Evolutionary conservation across 2,797 vertebrate species (phyloP), one percentile per base, ranked within the genome.

Genomic region (Balearica regulorum): DNA sequence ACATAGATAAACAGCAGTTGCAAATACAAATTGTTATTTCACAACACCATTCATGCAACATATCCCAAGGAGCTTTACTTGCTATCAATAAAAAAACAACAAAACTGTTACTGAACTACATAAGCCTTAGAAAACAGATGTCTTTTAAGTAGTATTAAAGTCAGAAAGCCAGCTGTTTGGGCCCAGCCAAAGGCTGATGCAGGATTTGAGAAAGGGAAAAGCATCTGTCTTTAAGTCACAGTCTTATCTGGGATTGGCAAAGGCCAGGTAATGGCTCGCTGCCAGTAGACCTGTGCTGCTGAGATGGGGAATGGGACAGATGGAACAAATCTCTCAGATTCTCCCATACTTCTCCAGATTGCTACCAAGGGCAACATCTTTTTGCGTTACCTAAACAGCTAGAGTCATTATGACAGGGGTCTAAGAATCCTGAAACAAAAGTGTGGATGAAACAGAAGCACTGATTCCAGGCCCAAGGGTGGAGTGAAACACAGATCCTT

Each of bases 61-160:
- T 54, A n/a, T 92, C 87, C 83, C 87, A 71, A 66, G 58, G 37
- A 84, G 48, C 46, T 95, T 88, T 87, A 33, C 16, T 79, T 65
- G 39, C 21, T 90, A 61, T 65, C 55, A 91, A 83, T 84, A 93
- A 69, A 87, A 71, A 20, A 0, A 21, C 19, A 88, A 77, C 60
- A 94, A 94, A 96, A 89, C 72, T 86, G 71, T 72, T 92, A 92
- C 85, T 92, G 82, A 92, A 58, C 66, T 60, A 85, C 88, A 91
- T 83, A 91, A 95, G 26, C 57, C 55, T 61, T 64, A 94, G 89
- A 88, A 97, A 95, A 87, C 68, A 93, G 73, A 85, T 90, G 41
- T 68, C 92, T 90, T 80, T 94, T 90, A 93, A 96, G 81, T 11
- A 77, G 44, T 60, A 91, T 93, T 93, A 80, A 94, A 96, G 80